Conservation (phyloP, 1,140 invertebrate genomes). For the Eueides isabella region DNA sequence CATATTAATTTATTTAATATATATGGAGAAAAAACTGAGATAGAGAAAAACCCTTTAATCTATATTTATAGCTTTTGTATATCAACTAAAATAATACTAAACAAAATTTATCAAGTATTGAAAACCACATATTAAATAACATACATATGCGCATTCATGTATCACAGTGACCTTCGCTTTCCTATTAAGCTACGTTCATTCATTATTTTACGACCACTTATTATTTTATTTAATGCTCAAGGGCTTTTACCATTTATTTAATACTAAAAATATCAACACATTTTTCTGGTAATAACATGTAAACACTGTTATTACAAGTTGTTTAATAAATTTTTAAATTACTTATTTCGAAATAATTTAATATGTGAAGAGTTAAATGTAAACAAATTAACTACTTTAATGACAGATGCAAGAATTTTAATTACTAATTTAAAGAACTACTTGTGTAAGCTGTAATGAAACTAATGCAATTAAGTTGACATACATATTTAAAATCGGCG, state of each 20-base stretch:
- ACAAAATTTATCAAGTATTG: background rate
- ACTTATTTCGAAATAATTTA: background rate
- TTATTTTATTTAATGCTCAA: conserved; percentile 35
- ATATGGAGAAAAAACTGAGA: too few relatives aligned
- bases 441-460: conserved; percentile 40
- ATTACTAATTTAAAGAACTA: background rate
- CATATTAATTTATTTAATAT: too few relatives aligned
- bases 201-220: conserved; percentile 41
- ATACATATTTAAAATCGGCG: conserved; percentile 50
- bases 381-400: background rate
- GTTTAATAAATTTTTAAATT: background rate
- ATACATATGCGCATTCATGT: conserved; percentile 26
- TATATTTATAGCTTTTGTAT: too few relatives aligned
- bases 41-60: too few relatives aligned
- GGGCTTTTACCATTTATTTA: conserved; percentile 21
- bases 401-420: conserved; percentile 2
- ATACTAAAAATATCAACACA: conserved; percentile 2
- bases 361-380: background rate
- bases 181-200: conserved; percentile 40
- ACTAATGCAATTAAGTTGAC: conserved; percentile 65
- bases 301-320: background rate
- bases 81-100: background rate
- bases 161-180: conserved; percentile 28
- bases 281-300: background rate
- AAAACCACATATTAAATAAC: conserved; percentile 8